A percentile compares a stretch with the other conserved stretches of the same genome.
Evolutionary conservation across 2,797 vertebrate genomes (phyloP).

Genomic region (Muraenolepis orangiensis): DNA sequence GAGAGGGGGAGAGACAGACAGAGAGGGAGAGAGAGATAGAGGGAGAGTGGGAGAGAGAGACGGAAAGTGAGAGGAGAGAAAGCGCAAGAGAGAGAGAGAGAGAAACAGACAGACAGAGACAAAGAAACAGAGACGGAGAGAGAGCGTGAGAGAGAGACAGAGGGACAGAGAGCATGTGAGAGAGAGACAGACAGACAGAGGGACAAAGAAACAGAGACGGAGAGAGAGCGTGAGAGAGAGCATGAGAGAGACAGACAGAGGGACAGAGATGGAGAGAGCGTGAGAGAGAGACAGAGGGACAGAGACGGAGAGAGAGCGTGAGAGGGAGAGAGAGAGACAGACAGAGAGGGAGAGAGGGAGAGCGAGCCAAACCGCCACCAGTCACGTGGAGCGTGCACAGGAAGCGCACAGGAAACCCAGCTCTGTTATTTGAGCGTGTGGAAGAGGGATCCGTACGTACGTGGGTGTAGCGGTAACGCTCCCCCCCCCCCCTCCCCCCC

Average conservation of each 20-base stretch:
- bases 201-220: too few species aligned
- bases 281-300: too few species aligned
- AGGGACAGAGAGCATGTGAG: conserved; percentile 21
- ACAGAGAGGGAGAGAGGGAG: too few species aligned
- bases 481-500: neutral
- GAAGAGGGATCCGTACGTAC: neutral
- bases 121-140: conserved; percentile 34
- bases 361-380: neutral
- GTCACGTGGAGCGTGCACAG: neutral
- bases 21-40: too few species aligned
- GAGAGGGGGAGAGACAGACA: conserved; percentile 24
- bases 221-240: conserved; percentile 14
- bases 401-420: conserved; percentile 30
- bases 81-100: too few species aligned
- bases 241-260: too few species aligned
- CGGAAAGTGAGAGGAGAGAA: too few species aligned
- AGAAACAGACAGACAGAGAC: too few species aligned
- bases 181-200: conserved; percentile 20
- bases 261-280: too few species aligned
- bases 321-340: conserved; percentile 38
- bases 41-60: too few species aligned
- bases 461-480: neutral
- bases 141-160: too few species aligned
- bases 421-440: neutral
- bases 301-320: neutral